Evolutionary conservation across 2,113 vertebrate species (phyloP).

Genomic region (Antennarius striatus): DNA sequence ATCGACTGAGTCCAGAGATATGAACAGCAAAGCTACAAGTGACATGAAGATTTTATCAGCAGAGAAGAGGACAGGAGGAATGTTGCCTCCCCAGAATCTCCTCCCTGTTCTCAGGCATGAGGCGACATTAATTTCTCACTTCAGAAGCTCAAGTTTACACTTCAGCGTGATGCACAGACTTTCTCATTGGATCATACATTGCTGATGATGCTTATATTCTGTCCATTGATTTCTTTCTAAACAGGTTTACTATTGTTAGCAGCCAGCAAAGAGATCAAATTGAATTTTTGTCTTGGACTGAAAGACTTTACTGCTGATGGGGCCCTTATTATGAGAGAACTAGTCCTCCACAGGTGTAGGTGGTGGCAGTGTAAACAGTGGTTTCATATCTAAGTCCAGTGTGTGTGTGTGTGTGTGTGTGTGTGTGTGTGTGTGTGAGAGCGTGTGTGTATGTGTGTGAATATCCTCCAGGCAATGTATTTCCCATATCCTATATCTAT

Average conservation of each 20-base stretch:
- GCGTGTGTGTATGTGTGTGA: constrained; percentile 1
- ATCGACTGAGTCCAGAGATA: constrained; percentile 52
- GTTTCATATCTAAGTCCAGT: constrained; percentile 3
- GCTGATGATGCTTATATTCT: constrained; percentile 51
- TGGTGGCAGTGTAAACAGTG: constrained; percentile 8
- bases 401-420: constrained; percentile 4
- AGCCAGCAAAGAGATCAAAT: constrained; percentile 40
- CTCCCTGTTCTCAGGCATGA: constrained; percentile 27
- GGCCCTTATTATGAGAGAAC: constrained; percentile 32
- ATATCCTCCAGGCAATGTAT: constrained; percentile 24
- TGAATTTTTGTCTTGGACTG: constrained; percentile 46
- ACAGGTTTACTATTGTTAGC: constrained; percentile 47
- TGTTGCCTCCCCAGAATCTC: constrained; percentile 41
- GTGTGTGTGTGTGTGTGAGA: neutral
- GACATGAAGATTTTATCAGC: constrained; percentile 64
- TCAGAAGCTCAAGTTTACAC: constrained; percentile 33
- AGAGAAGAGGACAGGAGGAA: constrained; percentile 42
- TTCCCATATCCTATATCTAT: constrained; percentile 5
- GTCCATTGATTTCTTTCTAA: constrained; percentile 47
- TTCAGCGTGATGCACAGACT: constrained; percentile 22
- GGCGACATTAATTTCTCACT: constrained; percentile 42
- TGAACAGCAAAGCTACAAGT: constrained; percentile 53
- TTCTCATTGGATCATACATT: constrained; percentile 22
- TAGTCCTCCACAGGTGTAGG: neutral
- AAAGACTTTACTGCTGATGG: constrained; percentile 34